phyloP scores from a whole-genome alignment of 2,888 invertebrate genomes.

The Ectemnius cavifrons region DNA sequence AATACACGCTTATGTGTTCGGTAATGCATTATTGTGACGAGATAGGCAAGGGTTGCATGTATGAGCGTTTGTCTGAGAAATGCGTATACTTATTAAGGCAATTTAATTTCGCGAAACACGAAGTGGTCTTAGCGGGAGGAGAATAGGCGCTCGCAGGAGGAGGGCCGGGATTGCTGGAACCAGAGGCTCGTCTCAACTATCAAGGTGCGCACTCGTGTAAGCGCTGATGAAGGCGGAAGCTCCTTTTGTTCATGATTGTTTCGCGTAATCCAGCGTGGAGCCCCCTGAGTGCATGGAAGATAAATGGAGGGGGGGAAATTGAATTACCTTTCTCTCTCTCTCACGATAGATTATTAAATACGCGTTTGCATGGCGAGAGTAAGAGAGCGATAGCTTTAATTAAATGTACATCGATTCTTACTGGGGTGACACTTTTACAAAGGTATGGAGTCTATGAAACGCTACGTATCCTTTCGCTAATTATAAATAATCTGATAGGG shows the following conservation, averaged over 20 bases:
- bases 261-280: slow-evolving; percentile 40
- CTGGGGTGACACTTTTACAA: neutral
- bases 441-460: neutral
- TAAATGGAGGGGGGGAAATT: slow-evolving; percentile 33
- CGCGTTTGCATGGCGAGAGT: slow-evolving; percentile 14
- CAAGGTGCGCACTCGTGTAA: slow-evolving; percentile 13
- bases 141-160: neutral
- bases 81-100: neutral
- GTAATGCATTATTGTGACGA: neutral
- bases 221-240: slow-evolving; percentile 31
- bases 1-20: neutral
- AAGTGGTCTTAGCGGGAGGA: neutral
- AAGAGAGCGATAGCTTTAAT: slow-evolving; percentile 3
- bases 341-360: slow-evolving; percentile 33
- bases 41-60: neutral
- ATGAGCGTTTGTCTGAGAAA: neutral
- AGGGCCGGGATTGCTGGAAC: neutral
- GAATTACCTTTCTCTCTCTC: slow-evolving; percentile 28
- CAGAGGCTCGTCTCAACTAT: slow-evolving; percentile 8
- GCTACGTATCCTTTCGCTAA: neutral
- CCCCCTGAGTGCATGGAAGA: slow-evolving; percentile 35
- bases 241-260: slow-evolving; percentile 45
- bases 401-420: slow-evolving; percentile 23
- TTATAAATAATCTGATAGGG: neutral
- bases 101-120: neutral